Evolutionary conservation across 2,797 vertebrate species (phyloP).

Genomic region (Anguilla pacifica): DNA sequence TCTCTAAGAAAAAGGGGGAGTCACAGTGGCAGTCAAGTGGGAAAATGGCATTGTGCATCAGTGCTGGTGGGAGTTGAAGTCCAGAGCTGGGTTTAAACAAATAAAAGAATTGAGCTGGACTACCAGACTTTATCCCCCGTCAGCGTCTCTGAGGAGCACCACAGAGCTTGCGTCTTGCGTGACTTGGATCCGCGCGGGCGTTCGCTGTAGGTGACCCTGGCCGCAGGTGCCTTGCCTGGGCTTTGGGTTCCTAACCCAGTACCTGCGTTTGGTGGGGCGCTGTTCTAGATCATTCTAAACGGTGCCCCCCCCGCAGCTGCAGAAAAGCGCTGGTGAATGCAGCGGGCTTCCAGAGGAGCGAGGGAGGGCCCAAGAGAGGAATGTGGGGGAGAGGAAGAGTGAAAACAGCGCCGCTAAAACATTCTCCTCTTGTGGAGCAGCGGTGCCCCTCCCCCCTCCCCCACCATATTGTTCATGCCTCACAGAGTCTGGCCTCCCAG

Average conservation of each 20-base stretch:
- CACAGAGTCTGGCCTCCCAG: slow-evolving; percentile 47
- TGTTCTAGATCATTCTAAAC: neutral
- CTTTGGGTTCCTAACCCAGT: neutral
- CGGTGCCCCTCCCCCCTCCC: slow-evolving; percentile 29
- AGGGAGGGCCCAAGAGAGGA: slow-evolving; percentile 50
- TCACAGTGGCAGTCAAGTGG: neutral
- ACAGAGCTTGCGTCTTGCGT: neutral
- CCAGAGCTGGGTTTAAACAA: neutral
- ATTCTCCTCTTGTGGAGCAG: slow-evolving; percentile 49
- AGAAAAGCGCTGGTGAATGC: neutral
- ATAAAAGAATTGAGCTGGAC: neutral
- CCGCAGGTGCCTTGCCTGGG: neutral
- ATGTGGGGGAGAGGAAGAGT: slow-evolving; percentile 82
- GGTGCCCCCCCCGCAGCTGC: neutral
- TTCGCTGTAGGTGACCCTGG: neutral
- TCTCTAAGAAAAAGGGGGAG: too few species aligned
- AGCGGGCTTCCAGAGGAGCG: neutral
- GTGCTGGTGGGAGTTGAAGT: neutral
- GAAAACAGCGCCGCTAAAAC: slow-evolving; percentile 63
- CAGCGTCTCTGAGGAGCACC: neutral
- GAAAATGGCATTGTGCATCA: neutral
- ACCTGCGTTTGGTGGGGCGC: neutral
- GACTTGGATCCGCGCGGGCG: neutral
- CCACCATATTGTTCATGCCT: slow-evolving; percentile 61
- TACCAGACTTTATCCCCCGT: too few species aligned